phyloP scores from a whole-genome alignment of 2,888 invertebrate species.

The Drosophila kanekoi region DNA sequence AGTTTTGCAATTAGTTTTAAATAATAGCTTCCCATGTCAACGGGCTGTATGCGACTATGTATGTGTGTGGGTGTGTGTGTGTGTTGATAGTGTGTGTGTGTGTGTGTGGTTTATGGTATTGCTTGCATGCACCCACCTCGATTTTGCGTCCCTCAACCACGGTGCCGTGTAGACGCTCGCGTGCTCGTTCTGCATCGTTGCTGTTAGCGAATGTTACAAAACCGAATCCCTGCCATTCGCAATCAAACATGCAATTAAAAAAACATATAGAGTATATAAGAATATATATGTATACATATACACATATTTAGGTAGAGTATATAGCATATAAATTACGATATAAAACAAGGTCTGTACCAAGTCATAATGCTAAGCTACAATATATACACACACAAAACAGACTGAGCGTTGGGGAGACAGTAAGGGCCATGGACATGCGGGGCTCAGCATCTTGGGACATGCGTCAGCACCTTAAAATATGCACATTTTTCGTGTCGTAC shows the following conservation, averaged over 20 bases:
- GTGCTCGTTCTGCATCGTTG: slow-evolving; percentile 99
- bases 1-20: slow-evolving; percentile 62
- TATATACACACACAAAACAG: slow-evolving; percentile 29
- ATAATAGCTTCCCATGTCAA: slow-evolving; percentile 52
- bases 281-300: slow-evolving; percentile 55
- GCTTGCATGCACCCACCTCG: slow-evolving; percentile 98
- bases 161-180: slow-evolving; percentile 99
- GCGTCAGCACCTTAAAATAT: slow-evolving; percentile 69
- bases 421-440: slow-evolving; percentile 62
- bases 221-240: slow-evolving; percentile 97
- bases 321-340: slow-evolving; percentile 34
- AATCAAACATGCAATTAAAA: slow-evolving; percentile 82
- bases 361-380: slow-evolving; percentile 46
- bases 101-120: slow-evolving; percentile 82
- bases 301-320: slow-evolving; percentile 40
- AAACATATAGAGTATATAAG: slow-evolving; percentile 78
- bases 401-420: background rate
- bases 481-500: slow-evolving; percentile 53
- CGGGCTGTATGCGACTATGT: slow-evolving; percentile 23
- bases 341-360: slow-evolving; percentile 17
- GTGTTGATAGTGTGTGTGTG: slow-evolving; percentile 37
- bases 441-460: slow-evolving; percentile 47
- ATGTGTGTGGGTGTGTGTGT: slow-evolving; percentile 33
- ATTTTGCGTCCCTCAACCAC: slow-evolving; percentile 99
- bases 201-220: slow-evolving; percentile 99